phyloP scores from a whole-genome alignment of 2,888 invertebrate species.

The Diaperis boleti region DNA sequence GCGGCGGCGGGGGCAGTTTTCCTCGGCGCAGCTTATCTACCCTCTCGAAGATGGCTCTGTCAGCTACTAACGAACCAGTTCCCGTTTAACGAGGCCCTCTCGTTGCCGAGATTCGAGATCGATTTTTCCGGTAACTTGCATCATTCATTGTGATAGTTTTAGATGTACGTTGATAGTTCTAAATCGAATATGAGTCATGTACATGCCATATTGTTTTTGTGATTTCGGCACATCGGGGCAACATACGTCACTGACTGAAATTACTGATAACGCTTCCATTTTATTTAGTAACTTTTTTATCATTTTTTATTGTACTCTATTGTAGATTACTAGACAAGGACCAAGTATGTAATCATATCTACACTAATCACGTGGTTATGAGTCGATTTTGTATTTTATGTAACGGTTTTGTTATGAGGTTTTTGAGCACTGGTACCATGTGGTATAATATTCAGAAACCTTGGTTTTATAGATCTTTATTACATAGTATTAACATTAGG shows the following conservation, averaged over 20 bases:
- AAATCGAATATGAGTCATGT: background rate
- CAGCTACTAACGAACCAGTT: slow-evolving; percentile 63
- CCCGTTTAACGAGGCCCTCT: slow-evolving; percentile 54
- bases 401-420: background rate
- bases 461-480: background rate
- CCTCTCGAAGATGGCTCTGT: slow-evolving; percentile 80
- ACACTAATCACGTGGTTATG: background rate
- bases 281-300: slow-evolving; percentile 5
- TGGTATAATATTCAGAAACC: background rate
- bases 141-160: slow-evolving; percentile 45
- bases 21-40: slow-evolving; percentile 85
- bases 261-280: slow-evolving; percentile 17
- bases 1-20: slow-evolving; percentile 79
- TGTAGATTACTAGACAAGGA: background rate
- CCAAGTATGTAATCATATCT: slow-evolving; percentile 28
- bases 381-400: background rate
- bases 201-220: slow-evolving; percentile 9
- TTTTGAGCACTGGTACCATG: too few species aligned
- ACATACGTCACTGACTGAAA: background rate
- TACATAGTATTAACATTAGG: background rate
- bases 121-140: slow-evolving; percentile 52
- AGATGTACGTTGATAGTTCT: slow-evolving; percentile 1
- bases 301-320: background rate
- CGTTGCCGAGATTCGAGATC: slow-evolving; percentile 38
- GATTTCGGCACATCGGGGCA: background rate